Base-by-base conservation (phyloP, 2,797 vertebrate species). In the Scarus forsteni region DNA sequence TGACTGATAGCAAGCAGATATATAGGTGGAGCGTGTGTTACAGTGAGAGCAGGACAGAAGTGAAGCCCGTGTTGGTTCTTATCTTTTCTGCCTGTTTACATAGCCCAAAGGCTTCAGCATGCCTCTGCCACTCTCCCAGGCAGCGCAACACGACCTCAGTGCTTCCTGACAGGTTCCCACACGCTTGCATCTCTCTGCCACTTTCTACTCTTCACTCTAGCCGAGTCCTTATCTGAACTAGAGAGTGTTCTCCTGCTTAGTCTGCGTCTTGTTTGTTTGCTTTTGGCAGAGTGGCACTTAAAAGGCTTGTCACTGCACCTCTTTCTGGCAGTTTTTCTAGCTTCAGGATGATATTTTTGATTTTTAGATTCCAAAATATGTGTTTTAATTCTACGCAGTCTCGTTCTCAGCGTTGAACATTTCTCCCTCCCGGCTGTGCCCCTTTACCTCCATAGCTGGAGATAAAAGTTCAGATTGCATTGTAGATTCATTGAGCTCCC, bases 71-170 rank as follows among this genome's bases (percentile, higher is more conserved):
- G 75, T 51, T 56, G 46, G 40, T 64, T 63, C 77, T 89, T 90
- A 89, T 93, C 89, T 89, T 9, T 46, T 13, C 10, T 83, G 18
- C 81, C 16, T 90, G 86, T 93, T 92, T 91, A 93, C 91, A 85
- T 84, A 90, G 83, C 91, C 89, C 80, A 60, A 66, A 88, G 83
- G 87, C 84, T 80, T 80, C 60, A 1, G 78, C 92, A 91, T 91
- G 90, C 81, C 83, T 87, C 75, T 82, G 79, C 84, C 84, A 80
- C 64, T 78, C 85, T 86, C 84, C 64, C 82, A 88, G 83, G 73
- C 80, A 75, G 70, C 3, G 0, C 46, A 81, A 76, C 84, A 60
- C 35, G 8, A 83, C 75, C 75, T 74, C 36, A 55, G 57, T 74
- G 61, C 84, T 70, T 65, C 53, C 76, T 75, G 85, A 90, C 92